Evolutionary conservation across 1,140 invertebrate species (phyloP), one percentile per base, ranked within the genome.

Genomic region (Zaprionus ghesquierei): DNA sequence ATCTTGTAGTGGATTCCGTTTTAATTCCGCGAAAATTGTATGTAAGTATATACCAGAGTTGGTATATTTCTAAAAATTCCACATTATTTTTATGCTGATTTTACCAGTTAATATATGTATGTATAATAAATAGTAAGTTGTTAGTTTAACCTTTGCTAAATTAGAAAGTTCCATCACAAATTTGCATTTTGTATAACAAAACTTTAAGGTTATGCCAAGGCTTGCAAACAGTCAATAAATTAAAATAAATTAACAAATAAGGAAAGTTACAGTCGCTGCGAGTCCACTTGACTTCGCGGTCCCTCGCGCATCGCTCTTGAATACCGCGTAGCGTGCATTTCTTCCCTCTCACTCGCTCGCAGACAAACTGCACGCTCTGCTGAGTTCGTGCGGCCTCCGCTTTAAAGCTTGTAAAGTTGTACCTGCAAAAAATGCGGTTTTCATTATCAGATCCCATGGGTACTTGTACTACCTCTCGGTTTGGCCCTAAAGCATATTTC

Each of bases 201-300:
- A 22, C 41, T 46, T 46, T 46, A 46, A 46, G 15, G 41, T 46
- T 46, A 22, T 46, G 41, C n/a, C 41, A 22, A 46, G 41, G 20
- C n/a, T 46, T 46, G 20, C 10, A 20, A 22, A 46, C 41, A 20
- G 41, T 46, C 18, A 22, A 22, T 46, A 46, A 46, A 46, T 46
- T 46, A 20, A 46, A 46, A 46, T 46, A 46, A 46, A 46, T 46
- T 46, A 46, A 46, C 41, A 46, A 46, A 46, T 46, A 46, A 46
- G 10, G 41, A 46, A 46, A 46, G 41, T 22, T 22, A 22, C 41
- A 46, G 10, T 46, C 41, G 20, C 12, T 15, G 35, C 35, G 35
- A 41, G 41, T 3, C 15, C 18, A 46, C 41, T 46, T 46, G 41
- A 46, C 15, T 46, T 22, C 18, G 20, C 41, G 20, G 41, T 46